These are phyloP conservation scores for Microcebus murinus DNA, from an alignment of 2,113 vertebrate genomes.

Conservation along the genomic window DNA sequence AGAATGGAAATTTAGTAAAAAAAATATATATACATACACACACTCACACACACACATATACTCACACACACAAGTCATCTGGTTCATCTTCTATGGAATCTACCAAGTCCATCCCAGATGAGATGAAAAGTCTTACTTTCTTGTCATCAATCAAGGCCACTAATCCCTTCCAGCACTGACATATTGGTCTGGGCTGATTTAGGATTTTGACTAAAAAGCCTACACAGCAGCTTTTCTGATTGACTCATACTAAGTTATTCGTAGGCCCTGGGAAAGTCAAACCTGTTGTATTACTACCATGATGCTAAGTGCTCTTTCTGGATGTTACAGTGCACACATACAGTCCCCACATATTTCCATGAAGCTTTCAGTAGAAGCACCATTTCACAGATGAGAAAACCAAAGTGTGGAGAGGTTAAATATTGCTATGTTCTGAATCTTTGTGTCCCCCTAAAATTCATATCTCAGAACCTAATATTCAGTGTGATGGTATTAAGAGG, in stretches of 20 bases:
- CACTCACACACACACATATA: neutral
- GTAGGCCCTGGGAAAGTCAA: neutral
- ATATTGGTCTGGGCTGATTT: neutral
- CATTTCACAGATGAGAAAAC: neutral
- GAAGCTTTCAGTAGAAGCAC: neutral
- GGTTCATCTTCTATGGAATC: neutral
- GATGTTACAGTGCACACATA: neutral
- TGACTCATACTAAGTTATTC: neutral
- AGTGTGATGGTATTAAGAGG: neutral
- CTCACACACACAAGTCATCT: neutral
- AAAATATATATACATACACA: neutral
- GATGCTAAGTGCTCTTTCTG: neutral
- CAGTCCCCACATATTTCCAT: neutral
- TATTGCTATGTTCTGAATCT: neutral
- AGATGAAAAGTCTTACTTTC: neutral
- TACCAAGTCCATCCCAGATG: neutral
- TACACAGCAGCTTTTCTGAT: neutral
- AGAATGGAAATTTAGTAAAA: neutral
- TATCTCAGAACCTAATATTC: neutral
- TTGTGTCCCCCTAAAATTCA: neutral
- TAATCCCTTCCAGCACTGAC: neutral
- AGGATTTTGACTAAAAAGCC: conserved; percentile 2
- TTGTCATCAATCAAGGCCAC: neutral
- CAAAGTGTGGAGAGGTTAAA: neutral
- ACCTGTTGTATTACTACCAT: neutral